phyloP scores from a whole-genome alignment of 2,888 invertebrate genomes.

The Microctonus aethiopoides region DNA sequence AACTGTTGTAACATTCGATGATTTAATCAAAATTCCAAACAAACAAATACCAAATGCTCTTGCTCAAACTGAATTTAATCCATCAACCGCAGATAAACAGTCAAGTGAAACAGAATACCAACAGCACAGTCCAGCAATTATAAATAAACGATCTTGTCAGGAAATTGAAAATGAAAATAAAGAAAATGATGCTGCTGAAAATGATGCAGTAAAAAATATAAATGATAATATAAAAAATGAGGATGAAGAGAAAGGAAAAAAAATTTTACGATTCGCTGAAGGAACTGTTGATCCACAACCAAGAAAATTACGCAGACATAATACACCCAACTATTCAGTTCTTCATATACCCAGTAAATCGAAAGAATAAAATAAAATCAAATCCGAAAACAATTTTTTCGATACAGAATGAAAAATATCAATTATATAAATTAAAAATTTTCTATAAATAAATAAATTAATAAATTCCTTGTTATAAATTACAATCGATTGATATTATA shows the following conservation, averaged over 20 bases:
- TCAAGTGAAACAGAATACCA: too few species aligned
- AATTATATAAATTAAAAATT: constrained; percentile 10
- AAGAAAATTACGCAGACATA: constrained; percentile 31
- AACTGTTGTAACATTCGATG: constrained; percentile 36
- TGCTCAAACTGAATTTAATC: neutral
- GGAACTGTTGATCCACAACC: constrained; percentile 44
- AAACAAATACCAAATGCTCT: neutral
- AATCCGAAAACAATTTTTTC: too few species aligned
- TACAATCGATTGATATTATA: neutral
- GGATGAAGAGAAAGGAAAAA: constrained; percentile 36
- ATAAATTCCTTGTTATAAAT: neutral
- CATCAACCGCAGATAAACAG: too few species aligned
- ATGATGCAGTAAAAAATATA: neutral
- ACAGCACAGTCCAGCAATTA: neutral
- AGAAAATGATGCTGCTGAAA: neutral
- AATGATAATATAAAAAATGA: neutral
- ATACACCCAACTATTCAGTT: constrained; percentile 43
- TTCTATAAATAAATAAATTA: constrained; percentile 4
- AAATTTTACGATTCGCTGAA: constrained; percentile 42
- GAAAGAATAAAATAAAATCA: constrained; percentile 15
- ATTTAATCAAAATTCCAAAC: constrained; percentile 38
- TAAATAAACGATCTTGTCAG: neutral
- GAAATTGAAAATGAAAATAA: neutral
- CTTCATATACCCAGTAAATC: constrained; percentile 42
- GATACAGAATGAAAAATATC: constrained; percentile 7